Conservation (phyloP, 1,140 invertebrate genomes). For the Drosophila funebris region DNA sequence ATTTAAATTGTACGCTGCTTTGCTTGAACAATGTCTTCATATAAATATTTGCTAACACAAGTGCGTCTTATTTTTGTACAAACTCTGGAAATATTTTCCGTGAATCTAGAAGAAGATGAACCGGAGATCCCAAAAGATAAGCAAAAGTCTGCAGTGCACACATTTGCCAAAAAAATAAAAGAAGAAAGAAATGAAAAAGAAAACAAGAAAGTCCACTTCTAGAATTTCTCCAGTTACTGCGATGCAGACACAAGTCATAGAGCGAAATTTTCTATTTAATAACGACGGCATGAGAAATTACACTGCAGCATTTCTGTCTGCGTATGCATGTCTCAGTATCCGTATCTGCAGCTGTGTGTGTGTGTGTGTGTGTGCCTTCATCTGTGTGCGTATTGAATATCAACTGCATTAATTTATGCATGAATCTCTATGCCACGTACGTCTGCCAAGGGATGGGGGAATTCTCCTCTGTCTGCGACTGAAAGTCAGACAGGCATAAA, state of each 20-base stretch:
- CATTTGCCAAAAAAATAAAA: slow-evolving; percentile 59
- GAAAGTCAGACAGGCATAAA: slow-evolving; percentile 63
- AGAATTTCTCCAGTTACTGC: slow-evolving; percentile 4
- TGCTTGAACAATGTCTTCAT: not conserved
- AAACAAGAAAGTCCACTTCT: slow-evolving; percentile 11
- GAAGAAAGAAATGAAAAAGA: not conserved
- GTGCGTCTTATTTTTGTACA: slow-evolving; percentile 7
- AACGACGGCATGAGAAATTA: slow-evolving; percentile 74
- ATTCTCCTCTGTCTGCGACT: slow-evolving; percentile 33
- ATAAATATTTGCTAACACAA: slow-evolving; percentile 12
- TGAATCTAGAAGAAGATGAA: not conserved
- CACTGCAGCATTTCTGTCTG: slow-evolving; percentile 65
- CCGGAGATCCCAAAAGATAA: slow-evolving; percentile 55
- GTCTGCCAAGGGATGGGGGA: slow-evolving; percentile 7
- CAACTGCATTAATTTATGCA: slow-evolving; percentile 80
- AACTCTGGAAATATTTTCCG: not conserved
- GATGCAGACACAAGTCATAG: slow-evolving; percentile 55
- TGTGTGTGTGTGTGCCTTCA: slow-evolving; percentile 37
- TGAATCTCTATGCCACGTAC: slow-evolving; percentile 67
- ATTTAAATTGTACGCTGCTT: not conserved
- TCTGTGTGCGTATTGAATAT: slow-evolving; percentile 59
- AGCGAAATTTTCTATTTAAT: slow-evolving; percentile 76
- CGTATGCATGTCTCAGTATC: slow-evolving; percentile 25
- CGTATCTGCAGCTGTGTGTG: slow-evolving; percentile 2
- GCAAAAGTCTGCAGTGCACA: slow-evolving; percentile 69